phyloP scores from a whole-genome alignment of 2,888 invertebrate species.

The Antheraea yamamai region DNA sequence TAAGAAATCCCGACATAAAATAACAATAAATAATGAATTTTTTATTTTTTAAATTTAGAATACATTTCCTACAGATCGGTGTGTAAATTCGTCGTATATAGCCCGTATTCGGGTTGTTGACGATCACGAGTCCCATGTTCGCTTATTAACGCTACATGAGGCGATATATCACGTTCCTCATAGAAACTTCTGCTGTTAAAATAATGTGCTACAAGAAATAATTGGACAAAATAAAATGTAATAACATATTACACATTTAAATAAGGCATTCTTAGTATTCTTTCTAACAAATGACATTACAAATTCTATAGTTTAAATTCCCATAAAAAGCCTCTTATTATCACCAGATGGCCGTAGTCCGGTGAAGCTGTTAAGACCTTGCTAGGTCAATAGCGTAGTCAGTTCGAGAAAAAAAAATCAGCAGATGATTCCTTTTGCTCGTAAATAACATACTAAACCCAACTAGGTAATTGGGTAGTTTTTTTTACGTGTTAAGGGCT shows the following conservation, averaged over 20 bases:
- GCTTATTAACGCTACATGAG: slow-evolving; percentile 79
- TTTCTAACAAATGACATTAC: slow-evolving; percentile 32
- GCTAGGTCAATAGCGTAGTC: no score
- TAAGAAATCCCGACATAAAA: neutral
- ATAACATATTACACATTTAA: neutral
- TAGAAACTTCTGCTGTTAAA: slow-evolving; percentile 47
- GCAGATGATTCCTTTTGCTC: no score
- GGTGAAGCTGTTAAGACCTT: no score
- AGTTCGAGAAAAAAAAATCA: no score
- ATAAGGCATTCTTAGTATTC: slow-evolving; percentile 48
- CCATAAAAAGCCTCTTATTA: no score
- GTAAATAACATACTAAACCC: no score
- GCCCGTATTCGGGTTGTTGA: slow-evolving; percentile 60
- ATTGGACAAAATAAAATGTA: neutral
- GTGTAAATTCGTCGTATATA: slow-evolving; percentile 39
- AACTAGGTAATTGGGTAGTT: no score
- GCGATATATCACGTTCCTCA: slow-evolving; percentile 78
- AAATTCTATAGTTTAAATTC: no score
- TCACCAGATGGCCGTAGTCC: no score
- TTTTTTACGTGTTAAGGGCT: no score
- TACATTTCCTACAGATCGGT: neutral
- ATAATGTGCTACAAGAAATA: neutral
- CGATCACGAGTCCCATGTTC: slow-evolving; percentile 78
- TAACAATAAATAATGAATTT: neutral
- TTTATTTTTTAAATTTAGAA: neutral